Percentiles rank a stretch among this genome's conserved stretches.
These are phyloP conservation scores for Mustela lutreola DNA, from an alignment of 2,113 vertebrate genomes.

Conservation along the genomic window DNA sequence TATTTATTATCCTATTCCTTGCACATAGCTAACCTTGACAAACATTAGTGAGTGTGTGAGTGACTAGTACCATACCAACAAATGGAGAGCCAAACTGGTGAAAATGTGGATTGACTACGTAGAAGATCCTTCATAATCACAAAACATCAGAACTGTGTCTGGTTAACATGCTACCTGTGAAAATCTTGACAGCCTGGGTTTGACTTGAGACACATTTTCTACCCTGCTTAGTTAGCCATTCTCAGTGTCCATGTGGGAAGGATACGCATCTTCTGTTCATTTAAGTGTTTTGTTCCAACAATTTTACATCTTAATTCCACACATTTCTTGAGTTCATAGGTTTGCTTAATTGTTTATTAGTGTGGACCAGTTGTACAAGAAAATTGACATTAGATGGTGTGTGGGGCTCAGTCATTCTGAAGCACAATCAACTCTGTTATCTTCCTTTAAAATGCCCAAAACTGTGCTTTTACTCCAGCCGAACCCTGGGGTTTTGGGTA, in stretches of 20 bases:
- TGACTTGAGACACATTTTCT: background rate
- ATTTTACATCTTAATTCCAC: conserved; percentile 13
- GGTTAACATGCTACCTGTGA: background rate
- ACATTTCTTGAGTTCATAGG: conserved; percentile 60
- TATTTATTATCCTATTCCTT: conserved; percentile 1
- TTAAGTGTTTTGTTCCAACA: background rate
- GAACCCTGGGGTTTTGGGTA: conserved; percentile 85
- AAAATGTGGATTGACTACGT: background rate
- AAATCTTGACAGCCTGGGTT: background rate
- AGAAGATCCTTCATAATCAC: background rate
- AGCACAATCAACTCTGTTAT: conserved; percentile 73
- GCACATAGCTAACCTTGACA: background rate
- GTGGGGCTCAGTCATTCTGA: conserved; percentile 69
- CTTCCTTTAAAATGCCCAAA: conserved; percentile 76
- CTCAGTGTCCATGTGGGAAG: background rate
- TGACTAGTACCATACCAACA: background rate
- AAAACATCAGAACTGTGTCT: background rate
- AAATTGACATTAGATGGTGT: conserved; percentile 76
- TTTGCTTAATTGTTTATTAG: conserved; percentile 84
- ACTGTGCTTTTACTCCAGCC: conserved; percentile 82
- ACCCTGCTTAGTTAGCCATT: background rate
- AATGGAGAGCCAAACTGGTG: background rate
- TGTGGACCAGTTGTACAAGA: conserved; percentile 74
- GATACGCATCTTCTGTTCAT: background rate
- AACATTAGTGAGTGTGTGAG: background rate